These are phyloP conservation scores for Forbesichthys papilliferus DNA, from an alignment of 2,113 vertebrate species.

Conservation along the genomic window DNA sequence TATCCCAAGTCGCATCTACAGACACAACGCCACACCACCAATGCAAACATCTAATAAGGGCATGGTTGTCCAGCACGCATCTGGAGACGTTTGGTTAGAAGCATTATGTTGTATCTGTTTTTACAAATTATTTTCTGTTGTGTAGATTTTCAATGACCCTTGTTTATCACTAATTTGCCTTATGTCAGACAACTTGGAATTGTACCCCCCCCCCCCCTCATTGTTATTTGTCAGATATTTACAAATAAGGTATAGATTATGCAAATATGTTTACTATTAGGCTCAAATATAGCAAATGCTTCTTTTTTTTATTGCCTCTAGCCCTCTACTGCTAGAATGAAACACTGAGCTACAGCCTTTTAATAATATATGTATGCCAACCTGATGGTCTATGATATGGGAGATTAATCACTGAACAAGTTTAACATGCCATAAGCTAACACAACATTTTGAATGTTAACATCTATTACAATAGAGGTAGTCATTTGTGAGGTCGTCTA, in stretches of 20 bases:
- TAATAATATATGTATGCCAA: slow-evolving; percentile 61
- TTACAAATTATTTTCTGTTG: slow-evolving; percentile 60
- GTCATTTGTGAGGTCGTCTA: slow-evolving; percentile 54
- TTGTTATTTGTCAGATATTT: slow-evolving; percentile 65
- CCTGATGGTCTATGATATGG: slow-evolving; percentile 58
- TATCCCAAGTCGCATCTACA: slow-evolving; percentile 53
- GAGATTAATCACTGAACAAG: slow-evolving; percentile 65
- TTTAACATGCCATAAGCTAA: slow-evolving; percentile 63
- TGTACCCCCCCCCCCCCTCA: slow-evolving; percentile 37
- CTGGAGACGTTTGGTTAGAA: slow-evolving; percentile 53
- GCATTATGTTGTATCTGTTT: slow-evolving; percentile 54
- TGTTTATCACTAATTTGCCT: slow-evolving; percentile 58
- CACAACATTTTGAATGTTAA: slow-evolving; percentile 58
- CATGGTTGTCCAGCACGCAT: slow-evolving; percentile 44
- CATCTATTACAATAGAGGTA: slow-evolving; percentile 59
- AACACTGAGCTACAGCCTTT: slow-evolving; percentile 74
- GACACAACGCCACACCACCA: slow-evolving; percentile 65
- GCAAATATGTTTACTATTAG: slow-evolving; percentile 69
- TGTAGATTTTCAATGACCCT: slow-evolving; percentile 65
- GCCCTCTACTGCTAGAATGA: slow-evolving; percentile 68
- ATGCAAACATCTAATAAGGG: slow-evolving; percentile 37
- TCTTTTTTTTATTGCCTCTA: slow-evolving; percentile 61
- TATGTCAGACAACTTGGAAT: slow-evolving; percentile 53
- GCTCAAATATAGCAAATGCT: slow-evolving; percentile 65
- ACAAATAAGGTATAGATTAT: slow-evolving; percentile 59